Conservation (phyloP, 2,113 vertebrate genomes). For the Saccopteryx leptura region DNA sequence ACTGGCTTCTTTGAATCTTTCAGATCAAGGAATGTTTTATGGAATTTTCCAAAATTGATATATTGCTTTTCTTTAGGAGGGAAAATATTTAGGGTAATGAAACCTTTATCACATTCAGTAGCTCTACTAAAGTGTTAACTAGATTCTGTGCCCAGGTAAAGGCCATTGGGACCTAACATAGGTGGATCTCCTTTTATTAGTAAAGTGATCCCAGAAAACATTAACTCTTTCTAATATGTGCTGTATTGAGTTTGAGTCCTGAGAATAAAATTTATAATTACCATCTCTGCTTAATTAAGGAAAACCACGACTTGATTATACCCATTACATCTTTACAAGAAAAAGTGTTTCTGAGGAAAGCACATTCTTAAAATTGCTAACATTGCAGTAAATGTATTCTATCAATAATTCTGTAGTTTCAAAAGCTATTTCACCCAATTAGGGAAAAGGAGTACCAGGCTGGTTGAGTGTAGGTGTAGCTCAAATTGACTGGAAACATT, state of each 20-base stretch:
- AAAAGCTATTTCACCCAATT: conserved; percentile 43
- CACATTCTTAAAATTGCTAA: conserved; percentile 15
- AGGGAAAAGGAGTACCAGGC: background rate
- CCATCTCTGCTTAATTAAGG: conserved; percentile 75
- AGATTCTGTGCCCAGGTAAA: background rate
- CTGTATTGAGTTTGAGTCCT: conserved; percentile 74
- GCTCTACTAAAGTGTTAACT: conserved; percentile 32
- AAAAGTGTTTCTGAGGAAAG: conserved; percentile 63
- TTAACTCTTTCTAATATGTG: conserved; percentile 40
- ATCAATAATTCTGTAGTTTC: background rate
- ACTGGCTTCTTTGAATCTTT: background rate
- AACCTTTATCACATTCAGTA: background rate
- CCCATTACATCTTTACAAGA: conserved; percentile 63
- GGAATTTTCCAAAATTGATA: conserved; percentile 29
- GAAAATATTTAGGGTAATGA: conserved; percentile 64
- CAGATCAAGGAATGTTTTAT: conserved; percentile 14
- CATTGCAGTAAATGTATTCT: background rate
- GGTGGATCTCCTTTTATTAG: conserved; percentile 64
- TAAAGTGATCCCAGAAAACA: conserved; percentile 18
- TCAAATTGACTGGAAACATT: conserved; percentile 39
- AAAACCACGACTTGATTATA: conserved; percentile 21
- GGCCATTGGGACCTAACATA: conserved; percentile 24
- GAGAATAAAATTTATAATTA: conserved; percentile 74
- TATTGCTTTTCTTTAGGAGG: conserved; percentile 22
- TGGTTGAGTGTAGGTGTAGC: conserved; percentile 7